Conservation (phyloP, 2,888 invertebrate genomes). For the Thereva unica region DNA sequence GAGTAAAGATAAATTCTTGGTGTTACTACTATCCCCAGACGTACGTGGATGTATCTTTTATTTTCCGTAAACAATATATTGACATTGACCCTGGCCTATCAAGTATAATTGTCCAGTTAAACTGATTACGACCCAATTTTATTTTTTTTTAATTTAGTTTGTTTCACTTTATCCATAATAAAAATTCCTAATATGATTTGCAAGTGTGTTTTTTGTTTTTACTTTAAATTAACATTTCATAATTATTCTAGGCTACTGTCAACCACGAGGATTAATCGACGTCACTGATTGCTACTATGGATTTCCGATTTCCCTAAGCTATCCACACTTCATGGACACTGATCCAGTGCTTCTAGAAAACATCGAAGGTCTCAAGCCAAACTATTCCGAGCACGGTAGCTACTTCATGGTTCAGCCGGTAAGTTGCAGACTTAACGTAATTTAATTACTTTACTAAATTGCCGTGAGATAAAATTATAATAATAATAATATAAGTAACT, state of each 20-base stretch:
- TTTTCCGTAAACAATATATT: slow-evolving; percentile 3
- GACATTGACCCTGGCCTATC: slow-evolving; percentile 7
- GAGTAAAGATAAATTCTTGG: too few relatives aligned
- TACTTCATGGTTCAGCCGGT: slow-evolving; percentile 80
- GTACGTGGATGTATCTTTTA: too few relatives aligned
- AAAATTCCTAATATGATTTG: too few relatives aligned
- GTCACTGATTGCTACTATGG: slow-evolving; percentile 88
- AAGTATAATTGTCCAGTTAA: neutral
- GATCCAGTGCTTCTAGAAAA: slow-evolving; percentile 67
- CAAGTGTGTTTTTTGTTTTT: too few relatives aligned
- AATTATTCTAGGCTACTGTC: slow-evolving; percentile 62
- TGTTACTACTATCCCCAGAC: too few relatives aligned
- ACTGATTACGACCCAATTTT: neutral
- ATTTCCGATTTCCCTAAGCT: slow-evolving; percentile 85
- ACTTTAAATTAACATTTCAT: neutral
- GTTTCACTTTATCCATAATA: too few relatives aligned
- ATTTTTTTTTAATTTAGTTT: too few relatives aligned
- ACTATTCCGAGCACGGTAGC: slow-evolving; percentile 67
- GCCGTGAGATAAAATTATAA: too few relatives aligned
- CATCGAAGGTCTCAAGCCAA: slow-evolving; percentile 71
- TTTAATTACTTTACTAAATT: too few relatives aligned
- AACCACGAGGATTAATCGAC: slow-evolving; percentile 77
- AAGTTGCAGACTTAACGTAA: slow-evolving; percentile 49
- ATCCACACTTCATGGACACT: slow-evolving; percentile 82
- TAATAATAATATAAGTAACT: too few relatives aligned